Percentiles rank a stretch among this genome's conserved stretches.
Conservation (phyloP, 2,888 invertebrate genomes). For the Drosophila phalerata region DNA sequence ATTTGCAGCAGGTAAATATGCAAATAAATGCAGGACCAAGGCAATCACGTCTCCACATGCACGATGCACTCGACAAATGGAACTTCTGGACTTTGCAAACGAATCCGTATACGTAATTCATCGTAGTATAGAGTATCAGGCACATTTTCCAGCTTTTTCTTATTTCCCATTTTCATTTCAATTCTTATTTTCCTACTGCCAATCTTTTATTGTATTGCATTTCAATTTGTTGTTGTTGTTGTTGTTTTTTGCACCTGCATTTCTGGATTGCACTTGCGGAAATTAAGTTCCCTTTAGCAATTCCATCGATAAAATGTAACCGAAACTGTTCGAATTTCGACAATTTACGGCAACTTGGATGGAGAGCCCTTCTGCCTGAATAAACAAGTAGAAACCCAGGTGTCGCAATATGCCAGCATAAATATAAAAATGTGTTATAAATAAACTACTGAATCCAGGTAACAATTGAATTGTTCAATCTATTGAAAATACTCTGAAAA, state of each 20-base stretch:
- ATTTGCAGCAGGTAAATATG: conserved; percentile 69
- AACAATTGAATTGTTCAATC: background rate
- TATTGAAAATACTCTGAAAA: background rate
- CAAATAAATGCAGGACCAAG: conserved; percentile 70
- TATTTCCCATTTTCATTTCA: conserved; percentile 1
- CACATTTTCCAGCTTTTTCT: conserved; percentile 8
- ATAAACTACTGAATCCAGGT: background rate
- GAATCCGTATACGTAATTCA: conserved; percentile 63
- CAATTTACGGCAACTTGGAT: background rate
- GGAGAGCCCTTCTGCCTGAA: background rate
- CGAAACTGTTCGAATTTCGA: background rate
- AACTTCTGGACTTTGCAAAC: conserved; percentile 15
- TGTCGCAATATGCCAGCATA: background rate
- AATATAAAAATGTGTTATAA: background rate
- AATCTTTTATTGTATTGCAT: conserved; percentile 42
- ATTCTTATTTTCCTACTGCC: background rate
- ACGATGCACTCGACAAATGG: conserved; percentile 14
- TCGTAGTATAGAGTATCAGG: conserved; percentile 6
- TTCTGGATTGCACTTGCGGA: conserved; percentile 42
- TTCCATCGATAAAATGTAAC: conserved; percentile 11
- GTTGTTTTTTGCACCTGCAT: conserved; percentile 13
- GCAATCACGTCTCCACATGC: conserved; percentile 62
- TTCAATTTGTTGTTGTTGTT: conserved; percentile 50
- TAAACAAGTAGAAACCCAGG: background rate
- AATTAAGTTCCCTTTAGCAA: conserved; percentile 59